Evolutionary conservation across 2,113 vertebrate species (phyloP), one percentile per base, ranked within the genome.

Genomic region (Hypomesus transpacificus): DNA sequence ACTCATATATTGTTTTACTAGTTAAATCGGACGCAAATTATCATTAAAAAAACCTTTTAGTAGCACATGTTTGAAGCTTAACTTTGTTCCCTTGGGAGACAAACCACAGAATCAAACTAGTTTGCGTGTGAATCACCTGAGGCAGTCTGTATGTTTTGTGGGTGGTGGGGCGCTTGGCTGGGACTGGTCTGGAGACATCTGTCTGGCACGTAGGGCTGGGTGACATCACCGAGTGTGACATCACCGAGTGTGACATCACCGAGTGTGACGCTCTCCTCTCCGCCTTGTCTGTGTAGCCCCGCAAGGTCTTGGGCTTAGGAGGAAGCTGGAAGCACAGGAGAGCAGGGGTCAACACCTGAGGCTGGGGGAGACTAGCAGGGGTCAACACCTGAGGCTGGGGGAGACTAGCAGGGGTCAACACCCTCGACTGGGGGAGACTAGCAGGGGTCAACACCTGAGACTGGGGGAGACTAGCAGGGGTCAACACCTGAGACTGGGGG

Each of bases 251-350:
- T 56, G 75, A 73, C 0, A 64, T 90, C 5, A 39, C 14, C 1
- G 28, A 57, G 3, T 85, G 86, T 11, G 77, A 22, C 7, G n/a
- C 68, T 65, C 75, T 85, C 69, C 69, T 88, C 28, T 85, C 82
- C 31, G 70, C 26, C 76, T 92, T 94, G 56, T 89, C 77, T 39
- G 92, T 86, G 52, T 93, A 87, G 0, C 87, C 85, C 52, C 93
- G 92, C 71, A 96, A 79, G 3, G 92, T 95, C 16, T 89, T 86
- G 69, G 92, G 93, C 80, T 96, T 98, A 3, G 90, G 90, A 59
- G 94, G 92, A 56, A 93, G 88, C 96, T 98, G 70, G 46, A 5
- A 84, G 56, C n/a, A 74, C 58, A 81, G 63, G 26, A 73, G 50
- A 60, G 31, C 4, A 34, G 31, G 31, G 31, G 31, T 34, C 31